Evolutionary conservation across 1,140 invertebrate species (phyloP).

Genomic region (Carposina sasakii): DNA sequence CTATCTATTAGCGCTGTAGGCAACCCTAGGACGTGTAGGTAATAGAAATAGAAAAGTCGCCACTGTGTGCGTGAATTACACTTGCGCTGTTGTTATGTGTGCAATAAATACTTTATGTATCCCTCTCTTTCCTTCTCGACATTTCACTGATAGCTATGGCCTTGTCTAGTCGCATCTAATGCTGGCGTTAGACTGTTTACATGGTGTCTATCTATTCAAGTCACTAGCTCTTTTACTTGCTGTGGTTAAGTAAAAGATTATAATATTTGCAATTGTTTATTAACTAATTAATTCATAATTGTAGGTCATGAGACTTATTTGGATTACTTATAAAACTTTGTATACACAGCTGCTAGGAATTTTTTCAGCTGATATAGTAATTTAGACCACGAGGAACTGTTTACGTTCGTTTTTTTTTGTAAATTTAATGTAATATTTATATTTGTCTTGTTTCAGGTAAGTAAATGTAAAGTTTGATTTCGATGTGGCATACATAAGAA

Average conservation of each 20-base stretch:
- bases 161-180: slow-evolving; percentile 72
- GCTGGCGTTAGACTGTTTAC: slow-evolving; percentile 65
- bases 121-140: slow-evolving; percentile 68
- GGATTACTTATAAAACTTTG: slow-evolving; percentile 26
- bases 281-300: too few species aligned
- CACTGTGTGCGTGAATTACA: slow-evolving; percentile 59
- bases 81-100: slow-evolving; percentile 62
- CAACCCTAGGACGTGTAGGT: slow-evolving; percentile 55
- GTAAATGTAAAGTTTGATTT: slow-evolving; percentile 23
- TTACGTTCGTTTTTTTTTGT: too few species aligned
- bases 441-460: slow-evolving; percentile 46
- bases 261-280: too few species aligned
- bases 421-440: too few species aligned
- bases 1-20: slow-evolving; percentile 44
- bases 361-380: too few species aligned
- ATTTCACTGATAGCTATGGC: slow-evolving; percentile 71
- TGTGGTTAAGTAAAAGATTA: too few species aligned
- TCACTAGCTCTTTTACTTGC: slow-evolving; percentile 28
- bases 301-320: slow-evolving; percentile 21
- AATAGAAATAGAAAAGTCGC: slow-evolving; percentile 65
- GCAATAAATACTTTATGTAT: slow-evolving; percentile 67
- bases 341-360: slow-evolving; percentile 57
- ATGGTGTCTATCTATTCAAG: slow-evolving; percentile 27
- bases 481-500: too few species aligned
- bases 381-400: too few species aligned